Evolutionary conservation across 1,140 invertebrate species (phyloP), one percentile per base, ranked within the genome.

Genomic region (Heliothis subflexa): DNA sequence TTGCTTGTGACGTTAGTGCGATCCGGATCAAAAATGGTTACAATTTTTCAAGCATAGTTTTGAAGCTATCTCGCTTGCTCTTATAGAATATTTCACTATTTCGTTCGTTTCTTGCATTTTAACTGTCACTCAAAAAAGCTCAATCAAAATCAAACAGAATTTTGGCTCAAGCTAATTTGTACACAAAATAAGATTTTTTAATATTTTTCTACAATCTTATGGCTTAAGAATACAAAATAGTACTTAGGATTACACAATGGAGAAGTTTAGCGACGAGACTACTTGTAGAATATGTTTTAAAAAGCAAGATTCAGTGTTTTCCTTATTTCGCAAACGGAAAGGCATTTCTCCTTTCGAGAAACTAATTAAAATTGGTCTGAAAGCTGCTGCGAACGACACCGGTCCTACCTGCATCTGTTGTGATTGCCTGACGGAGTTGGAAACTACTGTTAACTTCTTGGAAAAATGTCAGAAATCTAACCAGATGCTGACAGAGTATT

Each of bases 391-490:
- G 5, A 70, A 86, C 28, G 84, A 86, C 59, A 45, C 57, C 0
- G 85, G 82, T 3, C 83, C 84, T 7, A 57, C 76, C 55, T 74
- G 55, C 14, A 89, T 90, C n/a, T 90, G 88, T 71, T 52, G 47
- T 21, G 79, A 85, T 3, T 90, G 88, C 54, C 68, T 86, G 2
- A 66, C 66, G 4, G 88, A 90, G 50, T 78, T 90, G 4, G 83
- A 86, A n/a, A 80, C 75, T 12, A 82, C 83, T 14, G 81, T 85
- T 0, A 81, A 78, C 4, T 90, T 90, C 47, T 76, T 89, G 28
- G 77, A 86, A 10, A 89, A 86, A 77, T 90, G 87, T 81, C 83
- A 86, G 52, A 82, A 81, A 28, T 82, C 87, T 3, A 87, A 87
- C 66, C 54, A 81, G 73, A 54, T 84, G 10, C 61, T 89, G 13